A percentile compares a stretch with the other conserved stretches of the same genome.
Evolutionary conservation across 2,888 invertebrate species (phyloP).

Genomic region (Limnephilus rhombicus): DNA sequence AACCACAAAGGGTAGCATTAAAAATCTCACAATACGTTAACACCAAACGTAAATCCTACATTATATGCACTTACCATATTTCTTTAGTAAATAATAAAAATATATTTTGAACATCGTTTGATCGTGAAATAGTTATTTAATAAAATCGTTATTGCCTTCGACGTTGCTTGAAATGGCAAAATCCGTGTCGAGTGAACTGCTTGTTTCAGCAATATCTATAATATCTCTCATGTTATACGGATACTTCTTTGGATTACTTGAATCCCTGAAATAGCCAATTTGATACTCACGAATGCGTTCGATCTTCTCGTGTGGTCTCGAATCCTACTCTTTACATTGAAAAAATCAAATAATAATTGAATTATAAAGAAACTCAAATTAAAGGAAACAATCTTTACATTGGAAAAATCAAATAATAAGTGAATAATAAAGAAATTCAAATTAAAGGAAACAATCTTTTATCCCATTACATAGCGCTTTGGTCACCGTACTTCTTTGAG

Average conservation of each 20-base stretch:
- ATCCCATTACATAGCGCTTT: background rate
- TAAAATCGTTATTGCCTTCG: too few species aligned
- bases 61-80: too few species aligned
- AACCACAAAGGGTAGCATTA: too few species aligned
- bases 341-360: background rate
- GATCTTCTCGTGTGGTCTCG: too few species aligned
- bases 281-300: background rate
- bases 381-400: background rate
- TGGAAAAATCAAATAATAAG: background rate
- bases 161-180: too few species aligned
- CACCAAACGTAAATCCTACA: too few species aligned
- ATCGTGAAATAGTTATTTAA: too few species aligned
- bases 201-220: background rate
- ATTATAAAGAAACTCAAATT: background rate
- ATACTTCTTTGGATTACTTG: background rate
- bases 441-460: background rate
- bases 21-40: too few species aligned
- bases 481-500: slow-evolving; percentile 14
- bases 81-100: too few species aligned
- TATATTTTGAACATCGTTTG: too few species aligned
- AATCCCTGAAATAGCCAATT: background rate
- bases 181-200: too few species aligned
- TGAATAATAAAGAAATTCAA: background rate
- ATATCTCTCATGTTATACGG: background rate
- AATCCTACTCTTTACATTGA: background rate